These are phyloP conservation scores for Drosophila equinoxialis DNA, from an alignment of 1,140 invertebrate species.

Conservation along the genomic window DNA sequence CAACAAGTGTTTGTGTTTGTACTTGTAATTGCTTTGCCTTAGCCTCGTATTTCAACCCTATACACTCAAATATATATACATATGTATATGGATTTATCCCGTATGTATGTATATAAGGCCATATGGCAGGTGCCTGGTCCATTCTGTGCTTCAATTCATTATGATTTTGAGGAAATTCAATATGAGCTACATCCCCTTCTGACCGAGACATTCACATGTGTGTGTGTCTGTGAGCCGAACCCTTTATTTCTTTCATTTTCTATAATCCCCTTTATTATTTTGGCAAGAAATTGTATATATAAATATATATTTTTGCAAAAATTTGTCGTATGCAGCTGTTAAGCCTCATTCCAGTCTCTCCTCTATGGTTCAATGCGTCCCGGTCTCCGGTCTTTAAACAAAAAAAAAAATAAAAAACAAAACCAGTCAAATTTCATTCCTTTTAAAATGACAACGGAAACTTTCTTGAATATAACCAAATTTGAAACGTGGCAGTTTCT, in stretches of 20 bases:
- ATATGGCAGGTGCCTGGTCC: constrained; percentile 25
- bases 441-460: constrained; percentile 32
- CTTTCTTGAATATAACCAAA: constrained; percentile 25
- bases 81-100: not conserved
- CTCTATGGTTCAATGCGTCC: constrained; percentile 38
- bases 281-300: constrained; percentile 12
- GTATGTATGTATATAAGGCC: constrained; percentile 14
- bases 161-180: constrained; percentile 57
- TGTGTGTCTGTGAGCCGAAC: constrained; percentile 28
- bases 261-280: constrained; percentile 47
- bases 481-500: constrained; percentile 33
- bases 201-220: constrained; percentile 13
- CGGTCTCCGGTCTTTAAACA: constrained; percentile 1
- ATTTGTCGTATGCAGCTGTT: constrained; percentile 45
- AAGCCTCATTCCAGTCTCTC: constrained; percentile 4
- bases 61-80: not conserved
- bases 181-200: constrained; percentile 29
- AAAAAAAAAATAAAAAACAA: not conserved
- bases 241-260: constrained; percentile 30
- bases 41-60: constrained; percentile 49
- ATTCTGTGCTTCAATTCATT: constrained; percentile 37
- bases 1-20: constrained; percentile 66
- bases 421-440: constrained; percentile 54
- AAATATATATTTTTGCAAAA: constrained; percentile 45
- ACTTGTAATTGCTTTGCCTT: constrained; percentile 53